Evolutionary conservation across 2,797 vertebrate genomes (phyloP), one percentile per base, ranked within the genome.

Genomic region (Lutjanus campechanus): DNA sequence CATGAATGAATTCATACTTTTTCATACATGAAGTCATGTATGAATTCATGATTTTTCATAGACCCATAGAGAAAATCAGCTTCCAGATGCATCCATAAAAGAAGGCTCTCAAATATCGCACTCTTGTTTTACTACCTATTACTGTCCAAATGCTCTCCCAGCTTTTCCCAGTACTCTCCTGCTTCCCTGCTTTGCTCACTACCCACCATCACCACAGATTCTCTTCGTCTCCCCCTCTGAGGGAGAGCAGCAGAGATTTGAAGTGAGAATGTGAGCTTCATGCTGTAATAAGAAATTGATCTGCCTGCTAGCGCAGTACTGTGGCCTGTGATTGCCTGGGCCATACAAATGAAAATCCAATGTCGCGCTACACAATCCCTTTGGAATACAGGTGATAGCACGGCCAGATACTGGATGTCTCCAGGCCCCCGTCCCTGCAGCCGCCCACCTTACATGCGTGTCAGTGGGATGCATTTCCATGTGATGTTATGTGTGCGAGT

Each of bases 221-320:
- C 62, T 70, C 61, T 69, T 73, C 54, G 29, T 5, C 29, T 36
- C 63, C 80, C 49, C 56, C 69, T 73, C 78, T 66, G 70, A 90
- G 73, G 61, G 58, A 70, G 84, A 83, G 76, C 75, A 81, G 73
- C 41, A 2, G 65, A 76, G 84, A 80, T 87, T 84, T 88, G 81
- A 87, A 90, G 92, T 85, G 83, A 91, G 91, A 91, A 91, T 89
- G 89, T 74, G 85, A 91, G 89, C 87, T 92, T 92, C 87, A 88
- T 85, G 88, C 93, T 81, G 89, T 94, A 94, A 94, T 95, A 95
- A 95, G 94, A 95, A 95, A 95, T 95, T 94, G 93, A 95, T 95
- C 93, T 90, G 84, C 89, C 91, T 91, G 88, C 91, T 78, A 81
- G 90, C 71, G 60, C 81, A 77, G 90, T 75, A 92, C 91, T 90